Evolutionary conservation across 2,113 vertebrate genomes (phyloP).

Genomic region (Salvator merianae): DNA sequence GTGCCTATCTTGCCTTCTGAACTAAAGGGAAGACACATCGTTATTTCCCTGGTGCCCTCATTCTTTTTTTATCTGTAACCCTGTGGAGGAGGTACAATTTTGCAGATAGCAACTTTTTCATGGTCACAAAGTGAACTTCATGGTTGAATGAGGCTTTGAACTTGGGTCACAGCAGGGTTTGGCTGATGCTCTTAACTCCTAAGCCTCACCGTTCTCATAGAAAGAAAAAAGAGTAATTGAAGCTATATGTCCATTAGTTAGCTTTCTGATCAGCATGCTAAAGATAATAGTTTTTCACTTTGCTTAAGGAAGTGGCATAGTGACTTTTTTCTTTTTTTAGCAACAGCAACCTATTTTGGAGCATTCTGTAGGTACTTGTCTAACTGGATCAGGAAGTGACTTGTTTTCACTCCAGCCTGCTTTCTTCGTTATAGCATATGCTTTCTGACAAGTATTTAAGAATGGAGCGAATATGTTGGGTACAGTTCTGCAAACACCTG

Average conservation of each 20-base stretch:
- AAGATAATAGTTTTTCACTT: neutral
- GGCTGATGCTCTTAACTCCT: neutral
- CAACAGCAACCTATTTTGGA: too few species aligned
- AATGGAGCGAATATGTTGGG: too few species aligned
- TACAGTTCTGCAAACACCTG: too few species aligned
- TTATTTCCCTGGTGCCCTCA: neutral
- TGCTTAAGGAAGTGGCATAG: neutral
- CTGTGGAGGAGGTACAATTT: neutral
- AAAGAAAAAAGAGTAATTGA: neutral
- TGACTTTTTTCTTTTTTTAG: neutral
- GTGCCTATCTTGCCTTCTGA: neutral
- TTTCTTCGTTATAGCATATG: too few species aligned
- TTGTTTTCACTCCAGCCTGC: too few species aligned
- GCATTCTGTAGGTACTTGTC: neutral
- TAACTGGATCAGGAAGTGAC: neutral
- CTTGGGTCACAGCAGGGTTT: too few species aligned
- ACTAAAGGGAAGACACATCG: neutral
- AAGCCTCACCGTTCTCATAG: too few species aligned
- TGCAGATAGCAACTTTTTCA: neutral
- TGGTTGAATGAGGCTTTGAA: neutral
- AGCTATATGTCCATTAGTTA: too few species aligned
- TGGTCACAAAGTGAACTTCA: neutral
- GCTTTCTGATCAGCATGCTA: neutral
- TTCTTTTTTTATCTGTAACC: too few species aligned
- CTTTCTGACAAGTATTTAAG: too few species aligned